Evolutionary conservation across 2,888 invertebrate species (phyloP), one percentile per base, ranked within the genome.

Genomic region (Clanis bilineata): DNA sequence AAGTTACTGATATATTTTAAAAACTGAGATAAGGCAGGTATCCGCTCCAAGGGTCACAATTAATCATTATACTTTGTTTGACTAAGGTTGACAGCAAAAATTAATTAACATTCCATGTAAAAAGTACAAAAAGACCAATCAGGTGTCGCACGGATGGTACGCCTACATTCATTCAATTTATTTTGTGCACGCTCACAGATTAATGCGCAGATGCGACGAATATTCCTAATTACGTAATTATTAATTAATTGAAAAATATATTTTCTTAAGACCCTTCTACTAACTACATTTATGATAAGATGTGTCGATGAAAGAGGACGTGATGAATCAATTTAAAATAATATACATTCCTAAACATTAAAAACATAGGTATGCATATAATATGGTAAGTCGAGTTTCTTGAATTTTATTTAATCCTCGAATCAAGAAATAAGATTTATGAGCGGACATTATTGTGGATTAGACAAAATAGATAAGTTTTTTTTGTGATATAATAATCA

Each of bases 51-150:
- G 81, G 79, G 79, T 78, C 72, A 79, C 79, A 79, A 89, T 90
- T 88, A 88, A 90, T 91, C 89, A 88, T 85, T 82, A 81, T 77
- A 81, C 84, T 85, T 86, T 88, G 86, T 89, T 86, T 86, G 82
- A 80, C 77, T 79, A 78, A 83, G 80, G 86, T 86, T 87, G 89
- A 91, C 91, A 90, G 85, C 79, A 78, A 86, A 90, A 89, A 90
- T 90, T 91, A 91, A 91, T 91, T 91, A 91, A 90, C 82, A 90
- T 91, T 89, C 90, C 88, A 68, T 79, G 77, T 85, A 81, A 87
- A 88, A 88, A 86, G 82, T 68, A 80, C 68, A 83, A 85, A 82
- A 88, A 87, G 77, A 76, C 73, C 79, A 83, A 86, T 87, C 84
- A 88, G 84, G 84, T 89, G 88, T 87, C 86, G 74, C 80, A 64